Evolutionary conservation across 2,888 invertebrate genomes (phyloP), one percentile per base, ranked within the genome.

Genomic region (Eupithecia insigniata): DNA sequence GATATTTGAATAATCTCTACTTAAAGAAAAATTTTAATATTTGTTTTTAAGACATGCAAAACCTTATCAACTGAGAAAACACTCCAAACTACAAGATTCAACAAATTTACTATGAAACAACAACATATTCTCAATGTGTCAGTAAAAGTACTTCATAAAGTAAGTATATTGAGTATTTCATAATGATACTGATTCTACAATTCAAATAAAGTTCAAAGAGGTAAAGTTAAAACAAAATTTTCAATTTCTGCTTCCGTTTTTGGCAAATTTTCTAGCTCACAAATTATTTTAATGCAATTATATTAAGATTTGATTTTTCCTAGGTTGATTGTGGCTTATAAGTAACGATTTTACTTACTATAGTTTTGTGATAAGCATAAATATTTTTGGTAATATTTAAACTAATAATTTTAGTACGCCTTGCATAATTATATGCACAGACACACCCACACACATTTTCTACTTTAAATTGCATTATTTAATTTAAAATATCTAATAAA

Each of bases 401-500:
- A 51, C 51, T 51, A 22, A 55, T 26, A 26, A 22, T 55, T 55
- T 55, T 12, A 26, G 55, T 26, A 55, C 26, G 10, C 55, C 26
- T 51, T 26, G 12, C 55, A 55, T 55, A 55, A 26, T 55, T 26
- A 12, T 55, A 55, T 26, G 26, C 26, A n/a, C 32, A 32, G 12
- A 62, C 34, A 34, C 8, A n/a, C n/a, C 5, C 18, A 18, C 18
- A 34, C 61, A 51, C n/a, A 51, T 32, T 12, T n/a, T 32, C 61
- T 34, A 62, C 22, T 16, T 22, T 4, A 46, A 66, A 66, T 46
- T 46, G 66, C 43, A 46, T 46, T 43, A n/a, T 26, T 18, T 28
- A 36, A 64, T 34, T 64, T 16, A 14, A 64, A 39, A 36, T 64
- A 39, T 26, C 64, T 64, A 64, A 26, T 36, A 64, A 62, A 14